Conservation (phyloP, 2,888 invertebrate genomes). For the Chouioia cunea region DNA sequence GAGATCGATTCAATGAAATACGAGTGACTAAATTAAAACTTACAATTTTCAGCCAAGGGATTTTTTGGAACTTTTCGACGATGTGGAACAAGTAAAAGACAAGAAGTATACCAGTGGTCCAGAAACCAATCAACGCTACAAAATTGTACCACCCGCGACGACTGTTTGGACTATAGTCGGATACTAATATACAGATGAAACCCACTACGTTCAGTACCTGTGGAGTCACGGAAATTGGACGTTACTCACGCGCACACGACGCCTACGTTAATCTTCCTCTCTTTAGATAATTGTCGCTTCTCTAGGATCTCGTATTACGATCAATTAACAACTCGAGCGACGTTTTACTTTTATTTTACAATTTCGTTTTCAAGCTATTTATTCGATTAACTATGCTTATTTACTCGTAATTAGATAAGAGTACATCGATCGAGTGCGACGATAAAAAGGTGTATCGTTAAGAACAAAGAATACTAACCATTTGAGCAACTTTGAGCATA, state of each 20-base stretch:
- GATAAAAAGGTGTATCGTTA: no score
- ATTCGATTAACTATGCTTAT: neutral
- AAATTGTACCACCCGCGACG: conserved; percentile 82
- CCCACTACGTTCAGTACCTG: conserved; percentile 80
- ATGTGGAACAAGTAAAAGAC: conserved; percentile 87
- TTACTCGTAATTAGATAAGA: no score
- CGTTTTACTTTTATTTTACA: no score
- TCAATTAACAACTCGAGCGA: neutral
- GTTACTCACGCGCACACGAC: neutral
- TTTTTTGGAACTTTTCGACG: conserved; percentile 85
- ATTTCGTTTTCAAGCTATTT: no score
- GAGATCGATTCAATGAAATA: no score
- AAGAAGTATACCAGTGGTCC: conserved; percentile 85
- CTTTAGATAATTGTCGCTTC: neutral
- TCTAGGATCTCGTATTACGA: no score
- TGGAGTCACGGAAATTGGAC: conserved; percentile 55
- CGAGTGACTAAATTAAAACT: no score
- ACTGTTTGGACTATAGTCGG: conserved; percentile 70
- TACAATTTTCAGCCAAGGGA: conserved; percentile 89
- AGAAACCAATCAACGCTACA: conserved; percentile 86
- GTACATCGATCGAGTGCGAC: no score
- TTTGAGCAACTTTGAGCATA: conserved; percentile 80
- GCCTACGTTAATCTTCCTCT: neutral
- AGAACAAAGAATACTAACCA: conserved; percentile 79
- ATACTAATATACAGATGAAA: conserved; percentile 83